Conservation (phyloP, 2,888 invertebrate genomes). For the Schizaphis graminum region DNA sequence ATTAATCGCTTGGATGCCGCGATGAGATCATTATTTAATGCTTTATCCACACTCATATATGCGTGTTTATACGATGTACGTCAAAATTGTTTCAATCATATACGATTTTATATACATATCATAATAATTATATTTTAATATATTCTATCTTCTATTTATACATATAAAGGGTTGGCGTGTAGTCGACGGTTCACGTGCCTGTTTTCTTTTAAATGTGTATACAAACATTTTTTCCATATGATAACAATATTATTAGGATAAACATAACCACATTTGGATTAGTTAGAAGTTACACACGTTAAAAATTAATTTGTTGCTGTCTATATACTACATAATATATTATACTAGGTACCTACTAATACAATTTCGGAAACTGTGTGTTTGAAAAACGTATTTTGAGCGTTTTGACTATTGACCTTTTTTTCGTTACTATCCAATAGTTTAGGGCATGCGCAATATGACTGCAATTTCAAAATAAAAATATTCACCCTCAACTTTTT, state of each 20-base stretch:
- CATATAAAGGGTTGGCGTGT: not conserved
- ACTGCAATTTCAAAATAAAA: not conserved
- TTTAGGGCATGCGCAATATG: slow-evolving; percentile 1
- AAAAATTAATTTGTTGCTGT: not conserved
- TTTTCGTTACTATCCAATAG: not conserved
- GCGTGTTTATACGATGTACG: not conserved
- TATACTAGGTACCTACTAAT: no score
- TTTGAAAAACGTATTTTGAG: not conserved
- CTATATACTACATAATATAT: no score
- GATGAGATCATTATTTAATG: not conserved
- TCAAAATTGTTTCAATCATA: not conserved
- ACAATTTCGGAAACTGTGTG: not conserved
- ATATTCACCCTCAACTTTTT: slow-evolving; percentile 35
- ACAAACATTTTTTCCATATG: not conserved
- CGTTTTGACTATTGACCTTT: not conserved
- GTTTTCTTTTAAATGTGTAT: not conserved
- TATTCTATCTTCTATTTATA: not conserved
- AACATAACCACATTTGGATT: not conserved
- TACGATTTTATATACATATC: not conserved
- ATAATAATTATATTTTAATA: not conserved
- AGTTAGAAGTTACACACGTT: not conserved
- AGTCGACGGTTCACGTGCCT: not conserved
- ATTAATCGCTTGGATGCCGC: not conserved
- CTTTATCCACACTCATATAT: not conserved
- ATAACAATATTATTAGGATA: not conserved